A percentile compares a stretch with the other conserved stretches of the same genome.
Evolutionary conservation across 2,888 invertebrate species (phyloP).

Genomic region (Drosophila multiciliata): DNA sequence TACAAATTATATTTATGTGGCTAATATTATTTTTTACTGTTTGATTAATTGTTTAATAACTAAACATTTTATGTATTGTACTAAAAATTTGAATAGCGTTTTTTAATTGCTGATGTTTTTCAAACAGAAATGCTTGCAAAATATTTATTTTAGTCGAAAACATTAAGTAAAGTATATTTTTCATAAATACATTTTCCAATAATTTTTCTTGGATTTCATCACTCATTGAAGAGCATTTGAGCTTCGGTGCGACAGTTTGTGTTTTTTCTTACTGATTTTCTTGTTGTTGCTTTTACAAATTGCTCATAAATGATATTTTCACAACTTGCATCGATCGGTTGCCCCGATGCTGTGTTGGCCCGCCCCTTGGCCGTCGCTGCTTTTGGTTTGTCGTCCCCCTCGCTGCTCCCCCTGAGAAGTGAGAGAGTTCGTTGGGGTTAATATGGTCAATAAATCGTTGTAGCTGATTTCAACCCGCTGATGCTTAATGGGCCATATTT

Average conservation of each 20-base stretch:
- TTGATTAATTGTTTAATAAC: not conserved
- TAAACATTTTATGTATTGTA: not conserved
- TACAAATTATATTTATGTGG: slow-evolving; percentile 1
- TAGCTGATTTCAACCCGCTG: slow-evolving; percentile 62
- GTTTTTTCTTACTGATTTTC: slow-evolving; percentile 1
- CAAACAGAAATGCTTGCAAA: not conserved
- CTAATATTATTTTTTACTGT: not conserved
- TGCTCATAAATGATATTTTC: slow-evolving; percentile 83
- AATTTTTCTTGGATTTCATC: too few species aligned
- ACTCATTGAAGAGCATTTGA: slow-evolving; percentile 12
- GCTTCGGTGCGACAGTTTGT: slow-evolving; percentile 8
- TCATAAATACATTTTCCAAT: not conserved
- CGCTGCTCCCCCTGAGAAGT: slow-evolving; percentile 41
- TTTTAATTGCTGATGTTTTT: not conserved
- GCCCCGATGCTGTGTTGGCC: slow-evolving; percentile 30
- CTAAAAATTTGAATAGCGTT: not conserved
- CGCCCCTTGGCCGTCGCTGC: not conserved
- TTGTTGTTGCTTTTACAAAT: slow-evolving; percentile 69
- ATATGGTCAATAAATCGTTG: slow-evolving; percentile 79
- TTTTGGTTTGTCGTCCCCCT: slow-evolving; percentile 10
- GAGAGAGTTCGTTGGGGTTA: slow-evolving; percentile 78
- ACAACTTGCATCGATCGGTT: slow-evolving; percentile 81
- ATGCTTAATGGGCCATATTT: slow-evolving; percentile 75
- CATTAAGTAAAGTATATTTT: not conserved
- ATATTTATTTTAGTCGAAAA: not conserved